These are phyloP conservation scores for Heloderma charlesbogerti DNA, from an alignment of 2,113 vertebrate species.

Conservation along the genomic window DNA sequence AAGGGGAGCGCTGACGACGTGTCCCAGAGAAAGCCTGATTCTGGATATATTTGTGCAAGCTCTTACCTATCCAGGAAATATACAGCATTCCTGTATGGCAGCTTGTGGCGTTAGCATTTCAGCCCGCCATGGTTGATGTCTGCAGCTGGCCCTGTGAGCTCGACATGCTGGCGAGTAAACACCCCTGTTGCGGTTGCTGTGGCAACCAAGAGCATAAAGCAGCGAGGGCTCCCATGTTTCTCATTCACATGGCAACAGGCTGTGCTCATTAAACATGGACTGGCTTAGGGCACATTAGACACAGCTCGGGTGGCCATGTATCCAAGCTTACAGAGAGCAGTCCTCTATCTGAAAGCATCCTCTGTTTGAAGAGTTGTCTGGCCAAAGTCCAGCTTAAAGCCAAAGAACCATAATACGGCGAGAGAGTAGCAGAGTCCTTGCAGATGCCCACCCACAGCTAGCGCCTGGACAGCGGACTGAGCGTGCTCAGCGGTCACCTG, in stretches of 20 bases:
- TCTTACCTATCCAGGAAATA: background rate
- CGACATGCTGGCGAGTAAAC: background rate
- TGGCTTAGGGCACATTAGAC: background rate
- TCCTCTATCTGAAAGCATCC: background rate
- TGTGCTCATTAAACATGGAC: background rate
- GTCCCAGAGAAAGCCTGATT: background rate
- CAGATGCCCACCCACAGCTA: background rate
- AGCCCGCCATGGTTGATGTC: background rate
- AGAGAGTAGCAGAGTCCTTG: background rate
- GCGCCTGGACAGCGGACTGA: background rate
- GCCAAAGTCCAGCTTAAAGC: background rate
- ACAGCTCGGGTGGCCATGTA: background rate
- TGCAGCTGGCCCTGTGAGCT: background rate
- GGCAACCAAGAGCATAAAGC: background rate
- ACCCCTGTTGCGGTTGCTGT: background rate
- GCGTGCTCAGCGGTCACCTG: background rate
- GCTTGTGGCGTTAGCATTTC: background rate
- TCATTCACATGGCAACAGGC: slow-evolving; percentile 17
- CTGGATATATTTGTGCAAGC: background rate
- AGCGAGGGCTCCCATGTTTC: background rate
- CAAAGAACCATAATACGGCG: background rate
- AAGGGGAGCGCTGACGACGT: background rate
- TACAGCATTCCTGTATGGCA: background rate
- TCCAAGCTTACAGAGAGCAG: background rate
- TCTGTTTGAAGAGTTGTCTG: too few species aligned